Percentiles rank a stretch among this genome's conserved stretches.
Conservation (phyloP, 2,113 vertebrate genomes). For the Silurus glanis region DNA sequence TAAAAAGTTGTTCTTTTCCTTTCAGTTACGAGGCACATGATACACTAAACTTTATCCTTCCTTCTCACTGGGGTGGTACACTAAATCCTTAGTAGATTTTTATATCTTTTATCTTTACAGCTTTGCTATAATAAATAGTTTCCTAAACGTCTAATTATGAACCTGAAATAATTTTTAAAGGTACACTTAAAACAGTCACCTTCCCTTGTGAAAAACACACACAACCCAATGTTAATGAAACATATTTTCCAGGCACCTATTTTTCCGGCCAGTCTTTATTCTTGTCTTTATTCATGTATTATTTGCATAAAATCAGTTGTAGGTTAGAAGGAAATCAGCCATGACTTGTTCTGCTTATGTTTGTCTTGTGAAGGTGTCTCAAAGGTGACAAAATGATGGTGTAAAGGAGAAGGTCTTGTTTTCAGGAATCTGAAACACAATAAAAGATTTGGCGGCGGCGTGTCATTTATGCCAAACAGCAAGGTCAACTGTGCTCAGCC, state of each 20-base stretch:
- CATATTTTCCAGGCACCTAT: not conserved
- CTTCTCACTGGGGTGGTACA: not conserved
- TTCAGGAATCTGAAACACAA: conserved; percentile 57
- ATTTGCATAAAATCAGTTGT: conserved; percentile 7
- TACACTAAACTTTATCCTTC: not conserved
- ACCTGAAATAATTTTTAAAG: not conserved
- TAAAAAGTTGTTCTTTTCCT: not conserved
- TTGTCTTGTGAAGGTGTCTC: conserved; percentile 47
- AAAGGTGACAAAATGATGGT: conserved; percentile 43
- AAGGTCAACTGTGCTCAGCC: conserved; percentile 67
- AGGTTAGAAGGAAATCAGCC: not conserved
- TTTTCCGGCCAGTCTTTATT: not conserved
- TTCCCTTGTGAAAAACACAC: not conserved
- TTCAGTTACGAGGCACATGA: not conserved
- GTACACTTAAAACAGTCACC: not conserved
- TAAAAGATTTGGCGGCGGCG: conserved; percentile 51
- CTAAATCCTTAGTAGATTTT: not conserved
- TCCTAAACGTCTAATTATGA: not conserved
- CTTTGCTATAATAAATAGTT: not conserved
- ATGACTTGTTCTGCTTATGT: not conserved
- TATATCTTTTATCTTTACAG: not conserved
- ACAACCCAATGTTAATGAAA: not conserved
- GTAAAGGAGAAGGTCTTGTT: conserved; percentile 48
- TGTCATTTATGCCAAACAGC: conserved; percentile 68
- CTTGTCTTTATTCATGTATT: not conserved